Evolutionary conservation across 2,797 vertebrate genomes (phyloP), one percentile per base, ranked within the genome.

Genomic region (Rhabdomys pumilio): DNA sequence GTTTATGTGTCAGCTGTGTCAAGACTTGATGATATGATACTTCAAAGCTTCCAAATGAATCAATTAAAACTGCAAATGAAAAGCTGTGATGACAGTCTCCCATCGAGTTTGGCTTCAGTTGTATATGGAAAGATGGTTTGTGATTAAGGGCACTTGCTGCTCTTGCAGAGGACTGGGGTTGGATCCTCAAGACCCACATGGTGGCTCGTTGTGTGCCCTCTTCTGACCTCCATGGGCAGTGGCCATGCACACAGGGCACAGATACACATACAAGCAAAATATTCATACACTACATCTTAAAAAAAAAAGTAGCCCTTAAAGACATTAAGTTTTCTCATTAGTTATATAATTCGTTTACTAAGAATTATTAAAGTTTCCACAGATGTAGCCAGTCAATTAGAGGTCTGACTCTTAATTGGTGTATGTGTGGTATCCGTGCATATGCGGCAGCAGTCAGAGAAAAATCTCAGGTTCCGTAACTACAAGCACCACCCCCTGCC

Each of bases 281-380:
- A 67, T 34, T 85, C 59, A 14, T 29, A 34, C 61, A 67, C 44
- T 12, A 47, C 38, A 44, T 83, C 38, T 83, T 41, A 63, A 55
- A 55, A 79, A 77, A 55, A 55, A 61, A 61, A 26, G 44, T 47
- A 84, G 61, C 82, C 20, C 41, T 84, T 84, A 65, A 65, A 50
- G 29, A 34, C 44, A 85, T 50, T 22, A 89, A 80, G n/a, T 65
- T 94, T 96, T 95, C 86, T 95, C 11, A 34, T 53, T 86, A 77
- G 22, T 57, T 3, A 96, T n/a, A 38, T 59, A 77, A 89, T 12
- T 31, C 72, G 61, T 82, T 93, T 89, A 65, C 14, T 89, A 89
- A 95, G 79, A 6, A 90, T 90, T 53, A 65, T 80, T 65, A 86
- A 83, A 44, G 87, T 76, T 90, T 90, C 93, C 38, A 85, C n/a